Evolutionary conservation across 2,797 vertebrate genomes (phyloP), one percentile per base, ranked within the genome.

Genomic region (Linurgus olivaceus): DNA sequence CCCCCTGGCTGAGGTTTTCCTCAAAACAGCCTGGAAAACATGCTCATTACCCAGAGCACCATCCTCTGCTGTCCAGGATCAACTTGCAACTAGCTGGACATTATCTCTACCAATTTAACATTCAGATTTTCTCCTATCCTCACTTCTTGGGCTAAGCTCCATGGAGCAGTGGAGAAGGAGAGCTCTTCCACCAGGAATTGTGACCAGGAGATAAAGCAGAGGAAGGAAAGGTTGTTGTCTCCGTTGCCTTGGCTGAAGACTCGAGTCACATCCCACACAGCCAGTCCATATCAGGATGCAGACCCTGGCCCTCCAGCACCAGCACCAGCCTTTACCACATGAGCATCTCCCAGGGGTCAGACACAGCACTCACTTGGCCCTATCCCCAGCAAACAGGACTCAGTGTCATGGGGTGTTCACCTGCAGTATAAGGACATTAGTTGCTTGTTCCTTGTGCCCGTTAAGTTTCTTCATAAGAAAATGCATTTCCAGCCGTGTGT

Each of bases 1-100:
- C 11, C 21, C 38, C 55, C 92, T 77, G 51, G 65, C 57, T 65
- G 54, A 88, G 11, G 18, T 85, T 57, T 94, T 73, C 65, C 57
- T 86, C 16, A 7, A 83, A 83, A 57, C 1, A 59, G 7, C 47
- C 63, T 44, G 55, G 44, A 54, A 91, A 94, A 66, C 0, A 0
- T 35, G 40, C 10, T 86, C 25, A 9, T 85, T 63, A 42, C 23
- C 24, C 54, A 31, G 42, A 42, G 12, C 63, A 67, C 13, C 37
- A 48, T 37, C 1, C 19, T 47, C 28, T 1, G 1, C 42, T 2
- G 1, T 14, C 59, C 38, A 58, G 44, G 25, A 88, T 51, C 51
- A 70, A 33, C 51, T 35, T 70, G 17, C 48, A 66, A 10, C 45
- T 70, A 79, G 44, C 10, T 63, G 21, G 33, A 24, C 40, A 73